phyloP scores from a whole-genome alignment of 2,113 vertebrate species.

The Hyperoodon ampullatus region DNA sequence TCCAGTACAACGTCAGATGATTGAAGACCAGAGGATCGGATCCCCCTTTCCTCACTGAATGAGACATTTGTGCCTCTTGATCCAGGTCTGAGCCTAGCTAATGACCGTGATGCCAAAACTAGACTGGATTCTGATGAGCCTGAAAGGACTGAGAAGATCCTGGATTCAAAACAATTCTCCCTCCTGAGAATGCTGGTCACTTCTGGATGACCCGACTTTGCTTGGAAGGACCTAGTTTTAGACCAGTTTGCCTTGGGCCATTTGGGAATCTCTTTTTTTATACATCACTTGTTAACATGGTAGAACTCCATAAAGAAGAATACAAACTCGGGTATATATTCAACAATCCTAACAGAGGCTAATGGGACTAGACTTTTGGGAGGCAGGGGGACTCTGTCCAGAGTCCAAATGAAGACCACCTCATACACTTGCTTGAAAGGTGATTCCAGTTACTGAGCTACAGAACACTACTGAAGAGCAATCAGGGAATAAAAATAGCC shows the following conservation, averaged over 20 bases:
- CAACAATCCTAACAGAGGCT: not conserved
- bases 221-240: not conserved
- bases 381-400: not conserved
- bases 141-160: not conserved
- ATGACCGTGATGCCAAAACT: not conserved
- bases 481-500: not conserved
- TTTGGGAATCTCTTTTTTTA: not conserved
- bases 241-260: not conserved
- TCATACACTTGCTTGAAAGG: not conserved
- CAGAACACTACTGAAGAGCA: not conserved
- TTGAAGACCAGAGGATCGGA: accelerated
- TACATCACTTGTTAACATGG: not conserved
- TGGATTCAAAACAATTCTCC: not conserved
- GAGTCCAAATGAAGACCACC: not conserved
- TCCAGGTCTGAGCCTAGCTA: not conserved
- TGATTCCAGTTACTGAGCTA: not conserved
- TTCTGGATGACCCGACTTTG: not conserved
- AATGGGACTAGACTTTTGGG: not conserved
- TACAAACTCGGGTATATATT: not conserved
- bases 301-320: not conserved
- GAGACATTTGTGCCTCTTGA: not conserved
- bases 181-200: too few relatives aligned
- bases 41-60: accelerated
- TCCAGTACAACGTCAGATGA: not conserved
- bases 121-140: not conserved